phyloP scores from a whole-genome alignment of 2,888 invertebrate species.

The Eristalis intricaria region DNA sequence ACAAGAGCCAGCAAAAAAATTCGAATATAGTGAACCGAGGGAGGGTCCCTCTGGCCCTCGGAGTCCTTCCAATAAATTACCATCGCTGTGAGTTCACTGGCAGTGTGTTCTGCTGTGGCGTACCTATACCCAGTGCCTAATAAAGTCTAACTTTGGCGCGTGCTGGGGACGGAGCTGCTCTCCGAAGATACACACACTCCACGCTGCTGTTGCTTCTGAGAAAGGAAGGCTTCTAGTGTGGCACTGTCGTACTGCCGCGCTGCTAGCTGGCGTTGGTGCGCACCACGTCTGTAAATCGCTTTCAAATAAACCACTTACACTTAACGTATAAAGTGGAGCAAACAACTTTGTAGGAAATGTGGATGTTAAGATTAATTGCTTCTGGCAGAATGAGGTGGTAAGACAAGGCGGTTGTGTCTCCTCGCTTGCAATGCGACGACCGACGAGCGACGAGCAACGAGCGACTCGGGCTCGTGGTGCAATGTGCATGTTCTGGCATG shows the following conservation, averaged over 20 bases:
- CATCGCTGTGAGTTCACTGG: constrained; percentile 25
- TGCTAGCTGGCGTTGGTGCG: not conserved
- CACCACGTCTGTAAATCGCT: constrained; percentile 62
- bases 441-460: too few species aligned
- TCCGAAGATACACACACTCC: not conserved
- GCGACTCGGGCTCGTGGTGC: constrained; percentile 24
- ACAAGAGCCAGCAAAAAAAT: constrained; percentile 9
- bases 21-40: constrained; percentile 4
- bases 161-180: constrained; percentile 30
- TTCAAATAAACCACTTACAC: constrained; percentile 68
- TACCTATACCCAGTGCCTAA: constrained; percentile 48
- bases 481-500: constrained; percentile 3
- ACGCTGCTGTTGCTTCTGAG: not conserved
- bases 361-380: constrained; percentile 70
- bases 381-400: constrained; percentile 59
- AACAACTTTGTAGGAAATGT: constrained; percentile 64
- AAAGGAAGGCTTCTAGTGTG: not conserved
- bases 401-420: constrained; percentile 60
- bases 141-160: constrained; percentile 66
- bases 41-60: constrained; percentile 30
- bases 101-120: constrained; percentile 36
- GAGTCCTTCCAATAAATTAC: constrained; percentile 66
- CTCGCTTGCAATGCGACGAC: constrained; percentile 11
- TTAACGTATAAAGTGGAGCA: constrained; percentile 65
- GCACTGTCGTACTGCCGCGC: not conserved